phyloP scores from a whole-genome alignment of 2,797 vertebrate genomes.

The Tenualosa thibaudeaui region DNA sequence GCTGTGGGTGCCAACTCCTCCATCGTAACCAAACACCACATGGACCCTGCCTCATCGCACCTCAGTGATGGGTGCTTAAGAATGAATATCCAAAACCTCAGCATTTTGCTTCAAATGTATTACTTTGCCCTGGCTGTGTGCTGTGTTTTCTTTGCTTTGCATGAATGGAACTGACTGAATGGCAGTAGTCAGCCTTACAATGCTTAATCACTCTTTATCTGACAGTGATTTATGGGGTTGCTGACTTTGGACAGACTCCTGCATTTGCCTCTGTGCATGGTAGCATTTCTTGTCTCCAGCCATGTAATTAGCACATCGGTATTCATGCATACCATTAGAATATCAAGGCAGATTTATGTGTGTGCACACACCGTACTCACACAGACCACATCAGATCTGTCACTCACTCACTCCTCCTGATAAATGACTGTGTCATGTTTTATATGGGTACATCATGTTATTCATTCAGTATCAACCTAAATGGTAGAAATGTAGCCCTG shows the following conservation, averaged over 20 bases:
- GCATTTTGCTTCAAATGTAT: not conserved
- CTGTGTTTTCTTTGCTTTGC: not conserved
- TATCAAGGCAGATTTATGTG: not conserved
- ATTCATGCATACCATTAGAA: not conserved
- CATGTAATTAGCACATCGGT: constrained; percentile 16
- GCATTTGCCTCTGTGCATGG: not conserved
- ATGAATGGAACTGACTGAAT: not conserved
- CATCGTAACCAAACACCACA: constrained; percentile 27
- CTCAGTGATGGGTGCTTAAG: not conserved
- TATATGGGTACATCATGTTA: not conserved
- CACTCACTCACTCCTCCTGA: not conserved
- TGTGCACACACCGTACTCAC: not conserved
- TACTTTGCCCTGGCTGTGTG: not conserved
- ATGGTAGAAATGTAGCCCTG: not conserved
- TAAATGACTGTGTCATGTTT: no score
- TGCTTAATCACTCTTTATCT: not conserved
- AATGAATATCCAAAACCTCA: not conserved
- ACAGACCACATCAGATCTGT: not conserved
- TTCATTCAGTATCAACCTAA: not conserved
- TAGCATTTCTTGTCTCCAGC: not conserved
- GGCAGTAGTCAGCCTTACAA: not conserved
- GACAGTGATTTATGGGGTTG: not conserved
- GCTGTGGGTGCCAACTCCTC: constrained; percentile 33
- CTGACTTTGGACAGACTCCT: constrained; percentile 10
- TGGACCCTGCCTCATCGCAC: not conserved